phyloP scores from a whole-genome alignment of 2,113 vertebrate species.

The Ceyx melanurus region DNA sequence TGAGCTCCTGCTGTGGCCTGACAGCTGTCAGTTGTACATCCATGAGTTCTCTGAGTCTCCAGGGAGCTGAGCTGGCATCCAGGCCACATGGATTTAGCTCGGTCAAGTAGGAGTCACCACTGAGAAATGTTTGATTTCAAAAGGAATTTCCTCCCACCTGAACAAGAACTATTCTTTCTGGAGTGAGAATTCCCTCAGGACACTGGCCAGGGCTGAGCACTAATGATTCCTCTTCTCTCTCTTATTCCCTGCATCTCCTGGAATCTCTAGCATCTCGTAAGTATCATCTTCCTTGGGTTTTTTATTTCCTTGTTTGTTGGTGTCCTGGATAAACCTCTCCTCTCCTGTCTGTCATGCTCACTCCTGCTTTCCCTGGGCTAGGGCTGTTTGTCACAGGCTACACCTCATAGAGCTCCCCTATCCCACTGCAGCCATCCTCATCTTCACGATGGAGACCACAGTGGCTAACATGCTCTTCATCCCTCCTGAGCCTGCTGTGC shows the following conservation, averaged over 20 bases:
- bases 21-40: background rate
- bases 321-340: background rate
- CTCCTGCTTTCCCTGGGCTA: background rate
- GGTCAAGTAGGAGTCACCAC: background rate
- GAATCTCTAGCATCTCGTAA: conserved; percentile 44
- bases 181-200: background rate
- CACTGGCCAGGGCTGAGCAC: background rate
- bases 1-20: background rate
- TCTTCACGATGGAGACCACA: background rate
- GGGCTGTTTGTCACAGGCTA: background rate
- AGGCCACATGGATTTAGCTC: background rate
- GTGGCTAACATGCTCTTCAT: background rate
- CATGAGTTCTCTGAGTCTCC: background rate
- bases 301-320: background rate
- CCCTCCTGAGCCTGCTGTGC: background rate
- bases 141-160: conserved; percentile 16
- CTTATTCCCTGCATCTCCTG: background rate
- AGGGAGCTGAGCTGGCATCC: background rate
- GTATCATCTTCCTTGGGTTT: background rate
- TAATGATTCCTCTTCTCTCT: conserved; percentile 58
- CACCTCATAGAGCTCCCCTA: background rate
- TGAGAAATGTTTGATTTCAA: conserved; percentile 28
- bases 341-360: background rate
- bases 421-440: background rate
- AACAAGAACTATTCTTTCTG: background rate